Percentiles rank a stretch among this genome's conserved stretches.
Conservation (phyloP, 2,797 vertebrate species). For the Hipposideros larvatus region DNA sequence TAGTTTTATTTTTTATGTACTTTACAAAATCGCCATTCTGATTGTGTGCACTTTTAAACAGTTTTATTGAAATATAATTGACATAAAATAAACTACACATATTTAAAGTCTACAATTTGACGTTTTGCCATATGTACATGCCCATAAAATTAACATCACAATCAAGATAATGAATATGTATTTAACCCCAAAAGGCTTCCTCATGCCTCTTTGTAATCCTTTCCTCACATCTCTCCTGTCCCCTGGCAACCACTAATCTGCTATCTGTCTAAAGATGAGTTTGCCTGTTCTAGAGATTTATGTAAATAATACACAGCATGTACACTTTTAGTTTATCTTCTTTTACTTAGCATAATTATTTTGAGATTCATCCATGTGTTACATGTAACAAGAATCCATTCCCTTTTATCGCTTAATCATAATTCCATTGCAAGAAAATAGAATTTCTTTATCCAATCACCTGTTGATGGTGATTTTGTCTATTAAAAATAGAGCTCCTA, state of each 20-base stretch:
- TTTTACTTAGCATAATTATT: neutral
- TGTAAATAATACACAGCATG: neutral
- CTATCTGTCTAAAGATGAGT: neutral
- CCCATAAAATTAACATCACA: neutral
- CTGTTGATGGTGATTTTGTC: neutral
- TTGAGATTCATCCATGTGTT: neutral
- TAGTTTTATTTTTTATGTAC: neutral
- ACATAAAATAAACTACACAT: neutral
- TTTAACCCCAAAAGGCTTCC: neutral
- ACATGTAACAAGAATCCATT: neutral
- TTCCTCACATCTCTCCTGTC: neutral
- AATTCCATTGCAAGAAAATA: neutral
- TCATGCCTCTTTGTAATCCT: neutral
- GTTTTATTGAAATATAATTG: neutral
- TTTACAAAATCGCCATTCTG: conserved; percentile 3
- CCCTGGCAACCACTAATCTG: neutral
- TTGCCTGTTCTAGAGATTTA: neutral
- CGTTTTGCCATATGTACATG: neutral
- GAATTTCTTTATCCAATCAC: neutral
- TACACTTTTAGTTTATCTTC: neutral
- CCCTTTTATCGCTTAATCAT: neutral
- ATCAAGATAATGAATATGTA: neutral
- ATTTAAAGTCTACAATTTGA: neutral
- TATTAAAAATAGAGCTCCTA: neutral
- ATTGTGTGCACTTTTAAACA: neutral